Conservation (phyloP, 2,113 vertebrate species). For the Burhinus bistriatus region DNA sequence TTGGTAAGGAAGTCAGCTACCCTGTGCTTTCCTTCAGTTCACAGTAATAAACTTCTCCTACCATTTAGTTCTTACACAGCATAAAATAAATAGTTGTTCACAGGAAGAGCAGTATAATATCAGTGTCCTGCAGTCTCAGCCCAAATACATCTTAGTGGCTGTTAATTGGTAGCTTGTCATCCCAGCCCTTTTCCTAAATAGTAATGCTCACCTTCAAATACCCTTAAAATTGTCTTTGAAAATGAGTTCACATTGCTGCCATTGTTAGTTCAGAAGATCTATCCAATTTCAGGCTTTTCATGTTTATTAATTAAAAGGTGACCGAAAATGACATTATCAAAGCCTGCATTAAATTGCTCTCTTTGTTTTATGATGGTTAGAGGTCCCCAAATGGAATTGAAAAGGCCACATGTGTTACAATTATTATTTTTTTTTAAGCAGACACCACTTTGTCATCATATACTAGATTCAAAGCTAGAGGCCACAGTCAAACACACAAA, state of each 20-base stretch:
- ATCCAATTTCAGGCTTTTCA: slow-evolving; percentile 32
- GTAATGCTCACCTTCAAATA: slow-evolving; percentile 34
- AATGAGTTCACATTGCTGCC: slow-evolving; percentile 19
- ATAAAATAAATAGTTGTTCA: not conserved
- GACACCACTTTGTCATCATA: slow-evolving; percentile 24
- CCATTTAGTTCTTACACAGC: not conserved
- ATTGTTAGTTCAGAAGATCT: slow-evolving; percentile 30
- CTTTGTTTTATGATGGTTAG: slow-evolving; percentile 42
- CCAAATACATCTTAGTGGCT: not conserved
- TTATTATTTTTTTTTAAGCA: slow-evolving; percentile 28
- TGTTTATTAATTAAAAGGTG: slow-evolving; percentile 64
- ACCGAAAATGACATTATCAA: slow-evolving; percentile 38
- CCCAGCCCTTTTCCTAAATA: not conserved
- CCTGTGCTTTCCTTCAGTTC: not conserved
- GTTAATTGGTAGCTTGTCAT: not conserved
- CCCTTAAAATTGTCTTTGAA: slow-evolving; percentile 8
- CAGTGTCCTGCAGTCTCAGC: not conserved
- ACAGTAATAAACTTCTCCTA: not conserved
- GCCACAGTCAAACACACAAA: slow-evolving; percentile 16
- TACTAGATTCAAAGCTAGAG: slow-evolving; percentile 32
- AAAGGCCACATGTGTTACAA: slow-evolving; percentile 40
- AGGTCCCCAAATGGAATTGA: slow-evolving; percentile 25
- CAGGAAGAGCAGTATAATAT: not conserved
- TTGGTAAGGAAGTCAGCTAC: not conserved
- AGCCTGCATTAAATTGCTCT: slow-evolving; percentile 17